Evolutionary conservation across 2,113 vertebrate species (phyloP).

Genomic region (Butorides virescens): DNA sequence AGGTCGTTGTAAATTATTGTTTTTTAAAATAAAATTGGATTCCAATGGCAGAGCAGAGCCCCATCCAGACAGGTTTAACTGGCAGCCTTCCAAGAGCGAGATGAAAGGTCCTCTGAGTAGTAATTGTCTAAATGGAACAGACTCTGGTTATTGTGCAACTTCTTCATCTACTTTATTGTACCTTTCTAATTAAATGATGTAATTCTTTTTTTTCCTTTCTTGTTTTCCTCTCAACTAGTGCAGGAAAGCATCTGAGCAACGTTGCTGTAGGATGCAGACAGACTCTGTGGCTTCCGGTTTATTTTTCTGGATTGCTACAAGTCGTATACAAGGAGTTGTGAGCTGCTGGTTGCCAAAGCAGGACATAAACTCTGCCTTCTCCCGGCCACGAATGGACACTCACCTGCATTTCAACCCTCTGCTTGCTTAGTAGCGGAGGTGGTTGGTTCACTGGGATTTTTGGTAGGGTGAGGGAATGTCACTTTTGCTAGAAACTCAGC

Average conservation of each 20-base stretch:
- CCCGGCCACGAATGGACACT: background rate
- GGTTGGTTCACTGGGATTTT: background rate
- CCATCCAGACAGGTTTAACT: constrained; percentile 25
- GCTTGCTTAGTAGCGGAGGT: background rate
- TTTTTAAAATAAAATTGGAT: background rate
- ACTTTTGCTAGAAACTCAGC: background rate
- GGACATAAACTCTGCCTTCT: background rate
- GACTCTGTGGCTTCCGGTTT: background rate
- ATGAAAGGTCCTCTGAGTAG: constrained; percentile 31
- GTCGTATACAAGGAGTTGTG: background rate
- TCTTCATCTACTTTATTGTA: constrained; percentile 44
- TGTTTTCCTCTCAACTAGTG: background rate
- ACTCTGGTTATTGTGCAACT: constrained; percentile 17
- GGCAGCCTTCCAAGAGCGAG: constrained; percentile 16
- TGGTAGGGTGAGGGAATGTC: background rate
- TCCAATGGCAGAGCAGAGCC: background rate
- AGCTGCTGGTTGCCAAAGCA: background rate
- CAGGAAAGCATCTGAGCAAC: background rate
- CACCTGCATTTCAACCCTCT: background rate
- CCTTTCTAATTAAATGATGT: constrained; percentile 52
- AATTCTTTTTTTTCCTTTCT: background rate
- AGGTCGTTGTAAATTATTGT: background rate
- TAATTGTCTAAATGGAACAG: constrained; percentile 47
- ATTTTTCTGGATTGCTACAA: background rate
- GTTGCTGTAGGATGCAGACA: background rate